Percentiles rank a stretch among this genome's conserved stretches.
Conservation (phyloP, 1,140 invertebrate genomes). For the Riptortus pedestris region DNA sequence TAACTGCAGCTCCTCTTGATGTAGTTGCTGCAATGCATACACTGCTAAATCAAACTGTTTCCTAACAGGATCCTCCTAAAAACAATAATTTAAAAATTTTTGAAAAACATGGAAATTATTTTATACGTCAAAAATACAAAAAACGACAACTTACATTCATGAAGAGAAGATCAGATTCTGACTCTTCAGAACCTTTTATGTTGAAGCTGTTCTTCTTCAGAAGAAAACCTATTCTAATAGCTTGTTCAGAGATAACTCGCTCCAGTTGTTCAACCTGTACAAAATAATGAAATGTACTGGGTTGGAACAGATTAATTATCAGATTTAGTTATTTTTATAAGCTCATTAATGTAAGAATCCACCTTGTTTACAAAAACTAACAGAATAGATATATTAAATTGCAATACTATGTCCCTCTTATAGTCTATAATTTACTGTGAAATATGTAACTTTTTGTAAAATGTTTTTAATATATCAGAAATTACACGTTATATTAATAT, state of each 20-base stretch:
- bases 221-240: background rate
- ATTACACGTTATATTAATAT: too few relatives aligned
- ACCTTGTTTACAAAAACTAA: too few relatives aligned
- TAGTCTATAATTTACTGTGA: too few relatives aligned
- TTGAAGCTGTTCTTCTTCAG: background rate
- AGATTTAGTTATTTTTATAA: too few relatives aligned
- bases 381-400: too few relatives aligned
- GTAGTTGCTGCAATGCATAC: constrained; percentile 14
- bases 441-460: too few relatives aligned
- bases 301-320: too few relatives aligned
- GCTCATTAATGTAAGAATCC: too few relatives aligned
- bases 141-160: background rate
- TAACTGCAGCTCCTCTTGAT: constrained; percentile 12
- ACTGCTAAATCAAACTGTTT: constrained; percentile 14
- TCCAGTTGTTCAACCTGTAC: background rate
- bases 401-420: too few relatives aligned
- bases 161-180: background rate
- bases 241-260: background rate
- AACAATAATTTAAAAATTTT: background rate
- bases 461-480: too few relatives aligned
- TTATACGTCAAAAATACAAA: background rate
- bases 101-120: background rate
- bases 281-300: too few relatives aligned
- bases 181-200: too few relatives aligned
- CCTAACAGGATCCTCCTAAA: constrained; percentile 19